Percentiles rank a stretch among this genome's conserved stretches.
Conservation (phyloP, 64 coral and sea anemone genomes). For the Montipora foliosa region DNA sequence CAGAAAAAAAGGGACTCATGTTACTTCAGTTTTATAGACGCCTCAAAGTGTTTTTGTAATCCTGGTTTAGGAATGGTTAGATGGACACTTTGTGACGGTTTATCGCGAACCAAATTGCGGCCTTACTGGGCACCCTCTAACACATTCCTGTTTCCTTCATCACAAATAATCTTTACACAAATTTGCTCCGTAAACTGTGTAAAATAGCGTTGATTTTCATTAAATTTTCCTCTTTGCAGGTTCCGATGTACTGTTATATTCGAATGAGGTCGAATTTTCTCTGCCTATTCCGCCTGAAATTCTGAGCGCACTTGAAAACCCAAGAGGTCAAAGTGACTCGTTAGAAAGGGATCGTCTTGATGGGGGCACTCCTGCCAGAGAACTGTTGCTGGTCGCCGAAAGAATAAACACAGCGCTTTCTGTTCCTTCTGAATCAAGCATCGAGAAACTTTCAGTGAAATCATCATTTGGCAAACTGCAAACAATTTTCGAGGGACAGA, state of each 20-base stretch:
- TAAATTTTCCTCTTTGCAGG: conserved; percentile 13
- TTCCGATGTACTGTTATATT: conserved; percentile 54
- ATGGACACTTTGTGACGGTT: too few relatives aligned
- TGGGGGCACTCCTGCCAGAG: conserved; percentile 9
- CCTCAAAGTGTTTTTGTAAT: too few relatives aligned
- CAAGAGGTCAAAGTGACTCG: not conserved
- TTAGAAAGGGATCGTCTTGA: conserved; percentile 13
- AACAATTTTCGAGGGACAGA: conserved; percentile 58
- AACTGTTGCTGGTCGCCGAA: conserved; percentile 72
- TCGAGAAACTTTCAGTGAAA: conserved; percentile 28
- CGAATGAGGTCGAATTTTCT: conserved; percentile 85
- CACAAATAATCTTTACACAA: too few relatives aligned
- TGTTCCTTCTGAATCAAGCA: not conserved
- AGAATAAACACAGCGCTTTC: not conserved
- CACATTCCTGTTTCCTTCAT: too few relatives aligned
- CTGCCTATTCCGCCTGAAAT: conserved; percentile 73
- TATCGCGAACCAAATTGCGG: too few relatives aligned
- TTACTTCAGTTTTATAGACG: too few relatives aligned
- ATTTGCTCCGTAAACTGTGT: not conserved
- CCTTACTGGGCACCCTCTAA: too few relatives aligned
- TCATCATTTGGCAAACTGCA: conserved; percentile 25
- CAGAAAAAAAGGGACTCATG: too few relatives aligned
- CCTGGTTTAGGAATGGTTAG: too few relatives aligned
- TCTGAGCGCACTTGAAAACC: not conserved
- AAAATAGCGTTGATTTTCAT: not conserved